A percentile compares a stretch with the other conserved stretches of the same genome.
Evolutionary conservation across 2,113 vertebrate genomes (phyloP).

Genomic region (Leptobrachium leishanense): DNA sequence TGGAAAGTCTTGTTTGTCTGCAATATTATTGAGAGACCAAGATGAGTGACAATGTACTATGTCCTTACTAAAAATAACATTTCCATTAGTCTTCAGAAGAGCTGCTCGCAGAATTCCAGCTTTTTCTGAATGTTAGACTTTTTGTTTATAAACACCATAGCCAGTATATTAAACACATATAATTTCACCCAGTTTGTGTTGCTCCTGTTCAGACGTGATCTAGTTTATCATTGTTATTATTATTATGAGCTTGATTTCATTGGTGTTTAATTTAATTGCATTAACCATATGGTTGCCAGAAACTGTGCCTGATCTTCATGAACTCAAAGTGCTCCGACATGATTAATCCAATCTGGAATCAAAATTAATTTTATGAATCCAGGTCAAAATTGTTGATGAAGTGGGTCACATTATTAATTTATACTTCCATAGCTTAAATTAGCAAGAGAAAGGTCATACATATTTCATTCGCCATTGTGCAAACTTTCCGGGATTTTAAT

Average conservation of each 20-base stretch:
- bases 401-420: conserved; percentile 15
- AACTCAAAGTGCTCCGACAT: background rate
- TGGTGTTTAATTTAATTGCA: background rate
- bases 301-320: background rate
- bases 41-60: too few species aligned
- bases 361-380: background rate
- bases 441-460: background rate
- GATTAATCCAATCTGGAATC: background rate
- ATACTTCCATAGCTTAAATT: background rate
- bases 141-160: too few species aligned
- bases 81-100: too few species aligned
- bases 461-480: background rate
- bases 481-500: background rate
- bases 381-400: conserved; percentile 3
- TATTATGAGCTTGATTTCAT: background rate
- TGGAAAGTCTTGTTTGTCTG: too few species aligned
- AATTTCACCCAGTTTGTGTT: too few species aligned
- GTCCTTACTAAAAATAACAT: too few species aligned
- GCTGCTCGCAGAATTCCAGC: too few species aligned
- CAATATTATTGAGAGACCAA: too few species aligned
- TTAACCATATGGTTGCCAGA: background rate
- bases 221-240: too few species aligned
- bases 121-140: too few species aligned
- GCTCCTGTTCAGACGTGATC: too few species aligned
- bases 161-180: too few species aligned